These are phyloP conservation scores for Macrobrachium rosenbergii DNA, from an alignment of 1,140 invertebrate genomes.

Conservation along the genomic window DNA sequence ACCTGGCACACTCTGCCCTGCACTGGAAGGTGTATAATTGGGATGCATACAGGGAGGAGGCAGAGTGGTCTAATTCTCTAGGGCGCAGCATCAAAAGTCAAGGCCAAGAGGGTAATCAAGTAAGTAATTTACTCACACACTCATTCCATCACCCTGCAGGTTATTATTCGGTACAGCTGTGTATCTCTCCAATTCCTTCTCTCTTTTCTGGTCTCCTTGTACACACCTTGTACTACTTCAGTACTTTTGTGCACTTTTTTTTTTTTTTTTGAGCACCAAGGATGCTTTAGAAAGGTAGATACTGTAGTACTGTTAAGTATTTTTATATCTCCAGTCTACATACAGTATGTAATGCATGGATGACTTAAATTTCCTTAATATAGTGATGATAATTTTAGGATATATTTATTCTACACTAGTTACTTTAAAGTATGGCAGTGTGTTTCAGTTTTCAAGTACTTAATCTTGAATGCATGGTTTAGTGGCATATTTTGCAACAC, in stretches of 20 bases:
- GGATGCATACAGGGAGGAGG: slow-evolving; percentile 51
- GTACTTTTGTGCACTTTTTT: neutral
- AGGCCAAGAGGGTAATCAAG: slow-evolving; percentile 45
- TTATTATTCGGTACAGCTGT: neutral
- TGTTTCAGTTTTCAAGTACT: no score
- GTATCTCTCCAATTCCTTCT: neutral
- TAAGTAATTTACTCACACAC: slow-evolving; percentile 32
- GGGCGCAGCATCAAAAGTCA: slow-evolving; percentile 44
- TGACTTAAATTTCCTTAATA: no score
- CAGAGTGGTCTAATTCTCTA: slow-evolving; percentile 55
- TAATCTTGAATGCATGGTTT: no score
- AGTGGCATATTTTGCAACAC: no score
- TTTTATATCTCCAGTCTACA: no score
- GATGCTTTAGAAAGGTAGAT: neutral
- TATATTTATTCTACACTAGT: no score
- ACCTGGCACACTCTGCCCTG: slow-evolving; percentile 55
- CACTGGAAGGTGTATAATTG: slow-evolving; percentile 64
- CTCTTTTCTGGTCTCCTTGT: neutral
- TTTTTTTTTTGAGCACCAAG: neutral
- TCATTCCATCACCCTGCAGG: neutral
- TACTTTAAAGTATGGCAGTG: no score
- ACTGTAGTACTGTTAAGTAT: no score
- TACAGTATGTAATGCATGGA: no score
- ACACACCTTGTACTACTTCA: neutral
- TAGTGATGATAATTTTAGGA: no score